A percentile compares a stretch with the other conserved stretches of the same genome.
phyloP scores from a whole-genome alignment of 1,140 invertebrate genomes.

The Prorops nasuta region DNA sequence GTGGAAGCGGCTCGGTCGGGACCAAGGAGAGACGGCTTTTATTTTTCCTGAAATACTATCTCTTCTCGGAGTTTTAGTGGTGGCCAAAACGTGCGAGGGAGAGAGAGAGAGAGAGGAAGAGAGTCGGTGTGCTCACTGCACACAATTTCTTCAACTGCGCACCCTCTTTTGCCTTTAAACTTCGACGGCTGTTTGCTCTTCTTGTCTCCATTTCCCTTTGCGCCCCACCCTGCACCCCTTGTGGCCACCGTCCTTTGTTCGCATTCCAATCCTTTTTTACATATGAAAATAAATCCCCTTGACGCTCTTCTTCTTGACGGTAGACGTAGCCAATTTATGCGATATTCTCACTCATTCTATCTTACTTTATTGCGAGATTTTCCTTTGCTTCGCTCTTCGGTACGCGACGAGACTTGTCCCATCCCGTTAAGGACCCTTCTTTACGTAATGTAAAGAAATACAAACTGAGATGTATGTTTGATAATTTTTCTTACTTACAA shows the following conservation, averaged over 20 bases:
- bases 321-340: background rate
- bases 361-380: too few species aligned
- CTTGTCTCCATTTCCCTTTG: background rate
- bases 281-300: background rate
- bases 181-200: too few species aligned
- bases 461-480: too few species aligned
- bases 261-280: background rate
- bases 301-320: background rate
- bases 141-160: conserved; percentile 29
- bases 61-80: conserved; percentile 16
- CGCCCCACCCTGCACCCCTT: background rate
- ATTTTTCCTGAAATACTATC: conserved; percentile 26
- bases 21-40: conserved; percentile 15
- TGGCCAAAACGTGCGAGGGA: conserved; percentile 27
- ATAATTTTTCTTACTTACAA: too few species aligned
- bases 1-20: background rate
- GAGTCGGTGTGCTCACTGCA: conserved; percentile 24
- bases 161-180: conserved; percentile 13
- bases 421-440: too few species aligned
- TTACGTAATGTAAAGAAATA: too few species aligned
- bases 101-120: too few species aligned
- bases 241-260: too few species aligned
- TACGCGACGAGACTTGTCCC: too few species aligned
- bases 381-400: too few species aligned
- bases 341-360: too few species aligned